Evolutionary conservation across 2,888 invertebrate genomes (phyloP).

Genomic region (Omphaloscelis lunosa): DNA sequence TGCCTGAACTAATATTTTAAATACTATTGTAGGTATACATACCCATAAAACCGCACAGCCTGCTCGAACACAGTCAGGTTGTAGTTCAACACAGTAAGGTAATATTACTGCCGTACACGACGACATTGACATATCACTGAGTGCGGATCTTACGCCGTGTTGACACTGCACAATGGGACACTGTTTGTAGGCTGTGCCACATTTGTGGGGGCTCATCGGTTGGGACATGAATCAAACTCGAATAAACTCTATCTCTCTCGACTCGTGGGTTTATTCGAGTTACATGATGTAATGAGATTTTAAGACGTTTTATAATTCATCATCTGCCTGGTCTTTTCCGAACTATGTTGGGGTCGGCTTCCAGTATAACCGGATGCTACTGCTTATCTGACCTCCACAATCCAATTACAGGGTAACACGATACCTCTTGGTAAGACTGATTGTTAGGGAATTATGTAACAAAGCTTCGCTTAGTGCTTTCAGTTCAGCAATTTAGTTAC

Average conservation of each 20-base stretch:
- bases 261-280: neutral
- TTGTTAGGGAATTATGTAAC: neutral
- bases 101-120: neutral
- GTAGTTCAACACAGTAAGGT: constrained; percentile 30
- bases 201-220: neutral
- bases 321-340: neutral
- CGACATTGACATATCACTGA: constrained; percentile 27
- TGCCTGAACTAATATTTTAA: neutral
- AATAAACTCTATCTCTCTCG: too few species aligned
- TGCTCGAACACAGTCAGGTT: constrained; percentile 43
- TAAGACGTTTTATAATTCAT: neutral
- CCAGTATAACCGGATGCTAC: neutral
- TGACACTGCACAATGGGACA: constrained; percentile 13
- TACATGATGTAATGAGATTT: neutral
- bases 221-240: neutral
- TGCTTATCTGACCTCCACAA: neutral
- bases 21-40: neutral
- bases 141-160: constrained; percentile 5
- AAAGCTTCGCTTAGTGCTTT: neutral
- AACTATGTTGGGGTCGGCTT: neutral
- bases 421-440: neutral
- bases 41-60: neutral
- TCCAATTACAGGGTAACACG: neutral
- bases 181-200: constrained; percentile 7
- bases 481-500: neutral